Conservation (phyloP, 2,797 vertebrate species). For the Buphagus erythrorhynchus region DNA sequence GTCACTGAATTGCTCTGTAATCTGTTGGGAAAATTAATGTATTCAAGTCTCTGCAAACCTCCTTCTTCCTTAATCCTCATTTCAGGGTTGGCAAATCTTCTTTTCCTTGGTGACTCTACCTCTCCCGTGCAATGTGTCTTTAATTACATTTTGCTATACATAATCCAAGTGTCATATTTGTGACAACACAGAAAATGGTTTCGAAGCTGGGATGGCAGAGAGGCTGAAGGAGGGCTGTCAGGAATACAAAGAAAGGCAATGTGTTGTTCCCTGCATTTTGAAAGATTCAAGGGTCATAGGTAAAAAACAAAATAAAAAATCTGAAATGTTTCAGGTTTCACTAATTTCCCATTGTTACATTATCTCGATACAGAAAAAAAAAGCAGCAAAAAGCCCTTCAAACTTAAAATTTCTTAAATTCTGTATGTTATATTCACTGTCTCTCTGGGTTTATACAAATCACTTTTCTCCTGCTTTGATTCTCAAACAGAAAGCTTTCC, state of each 20-base stretch:
- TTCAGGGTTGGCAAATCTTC: constrained; percentile 36
- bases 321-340: neutral
- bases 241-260: neutral
- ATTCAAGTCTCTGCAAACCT: constrained; percentile 23
- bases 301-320: neutral
- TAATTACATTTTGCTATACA: constrained; percentile 48
- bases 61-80: constrained; percentile 35
- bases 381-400: neutral
- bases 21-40: constrained; percentile 38
- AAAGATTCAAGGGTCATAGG: neutral
- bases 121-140: neutral
- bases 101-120: constrained; percentile 38
- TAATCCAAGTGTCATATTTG: neutral
- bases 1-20: neutral
- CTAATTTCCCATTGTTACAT: neutral
- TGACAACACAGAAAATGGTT: constrained; percentile 3
- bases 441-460: neutral
- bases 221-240: neutral
- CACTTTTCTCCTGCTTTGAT: neutral
- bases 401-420: neutral
- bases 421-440: neutral
- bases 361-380: neutral
- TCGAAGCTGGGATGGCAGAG: neutral
- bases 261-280: neutral
- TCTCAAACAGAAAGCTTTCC: neutral